Base-by-base conservation (phyloP, 2,113 vertebrate genomes). In the Hemicordylus capensis region DNA sequence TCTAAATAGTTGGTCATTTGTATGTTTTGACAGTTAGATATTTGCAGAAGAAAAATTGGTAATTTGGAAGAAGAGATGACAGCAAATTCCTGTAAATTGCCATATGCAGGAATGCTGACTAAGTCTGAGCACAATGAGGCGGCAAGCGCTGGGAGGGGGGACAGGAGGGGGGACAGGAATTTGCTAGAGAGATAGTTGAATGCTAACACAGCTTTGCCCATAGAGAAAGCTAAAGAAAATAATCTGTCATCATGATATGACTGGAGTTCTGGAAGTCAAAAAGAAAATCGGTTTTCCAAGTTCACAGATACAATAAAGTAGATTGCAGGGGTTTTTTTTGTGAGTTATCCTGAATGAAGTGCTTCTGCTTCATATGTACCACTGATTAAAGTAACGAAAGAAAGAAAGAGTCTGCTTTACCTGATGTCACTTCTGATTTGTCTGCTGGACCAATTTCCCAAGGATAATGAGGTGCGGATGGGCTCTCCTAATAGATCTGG, bases 371-470 rank as follows among this genome's bases (percentile, higher is more conserved):
- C 59, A 87, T 51, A 56, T 1, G 72, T 61, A 84, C 77, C 6
- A 81, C n/a, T 19, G 88, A 83, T 88, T 87, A 84, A 90, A 88
- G 14, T 42, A 26, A 86, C 81, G 44, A 20, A 51, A 42, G 58
- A 80, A 81, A 67, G 76, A 83, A 67, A 34, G 75, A 75, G 44
- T 81, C 63, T 0, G 5, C 54, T 87, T 1, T 72, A 89, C 85
- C 77, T 81, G 51, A 37, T 80, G 70, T 85, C 1, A 64, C 42
- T 90, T 90, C 42, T 85, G 24, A 89, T 89, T 85, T 81, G 59
- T 79, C 63, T 70, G 11, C n/a, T 84, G 80, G 88, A 44, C 82
- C 76, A 28, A 12, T 84, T 91, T 80, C 79, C 19, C n/a, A 64
- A 83, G 54, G 84, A 80, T 90, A 86, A 87, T 34, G 78, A 90